Base-by-base conservation (phyloP, 1,140 invertebrate species). In the Prorops nasuta region DNA sequence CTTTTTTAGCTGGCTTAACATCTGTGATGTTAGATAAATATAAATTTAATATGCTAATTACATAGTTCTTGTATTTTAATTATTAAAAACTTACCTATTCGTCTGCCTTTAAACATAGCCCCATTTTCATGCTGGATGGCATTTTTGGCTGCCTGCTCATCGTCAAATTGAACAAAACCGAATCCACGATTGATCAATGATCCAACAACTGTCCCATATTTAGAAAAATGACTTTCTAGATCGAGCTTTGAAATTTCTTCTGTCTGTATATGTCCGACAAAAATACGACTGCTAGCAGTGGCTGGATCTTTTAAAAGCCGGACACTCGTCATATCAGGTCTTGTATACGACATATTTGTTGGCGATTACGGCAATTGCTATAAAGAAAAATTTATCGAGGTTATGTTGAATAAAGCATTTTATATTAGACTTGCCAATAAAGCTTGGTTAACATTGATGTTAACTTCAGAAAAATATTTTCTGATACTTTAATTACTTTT, bases 101-200 rank as follows among this genome's bases (percentile, higher is more conserved):
- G 44, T 67, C 83, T 83, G 2, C 88, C 88, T 70, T 87, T 84
- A 50, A 91, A 84, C 32, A 84, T 75, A 39, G 82, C 80, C 7
- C 84, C 85, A 73, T 87, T 81, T 54, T 89, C 85, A 48, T 82
- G 81, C 39, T 80, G 67, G 19, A 92, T 89, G 41, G 90, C 90
- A 51, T 81, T 80, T 42, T 84, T 81, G 3, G 89, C 91, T 66
- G 85, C 79, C 16, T 81, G 77, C 63, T 92, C 90, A 32, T 80
- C 79, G 40, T 87, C 86, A 78, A 86, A 94, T 62, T 94, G 91
- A 4, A 94, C 85, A 74, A 94, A 94, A 31, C 88, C 91, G 79
- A 91, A 94, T 18, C 88, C 85, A 60, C 84, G 82, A 56, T 90
- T 87, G 15, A 89, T 76, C 9, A 86, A 70, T 2, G 90, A 81